Evolutionary conservation across 2,113 vertebrate genomes (phyloP).

Genomic region (Morphnarchus princeps): DNA sequence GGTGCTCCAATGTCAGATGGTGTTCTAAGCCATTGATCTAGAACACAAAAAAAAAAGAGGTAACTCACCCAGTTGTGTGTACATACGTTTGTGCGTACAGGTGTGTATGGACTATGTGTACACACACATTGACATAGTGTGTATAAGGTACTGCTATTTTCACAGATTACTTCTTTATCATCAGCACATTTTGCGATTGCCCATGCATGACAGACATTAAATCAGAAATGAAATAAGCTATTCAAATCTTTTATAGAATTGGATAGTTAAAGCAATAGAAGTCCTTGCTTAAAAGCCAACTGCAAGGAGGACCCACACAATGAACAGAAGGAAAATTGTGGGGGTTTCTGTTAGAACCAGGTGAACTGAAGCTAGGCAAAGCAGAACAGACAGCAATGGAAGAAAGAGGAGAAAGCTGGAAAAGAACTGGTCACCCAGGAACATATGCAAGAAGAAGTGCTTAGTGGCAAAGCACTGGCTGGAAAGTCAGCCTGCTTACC

Average conservation of each 20-base stretch:
- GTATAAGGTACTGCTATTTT: neutral
- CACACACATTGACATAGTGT: fast-evolving
- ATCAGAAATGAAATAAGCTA: neutral
- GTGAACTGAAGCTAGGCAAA: neutral
- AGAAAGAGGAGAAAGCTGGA: neutral
- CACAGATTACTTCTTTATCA: neutral
- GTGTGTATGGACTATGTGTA: neutral
- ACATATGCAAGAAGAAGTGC: neutral
- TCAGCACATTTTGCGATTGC: neutral
- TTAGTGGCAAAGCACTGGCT: neutral
- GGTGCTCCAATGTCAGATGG: neutral
- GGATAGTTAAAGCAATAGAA: neutral
- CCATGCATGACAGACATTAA: neutral
- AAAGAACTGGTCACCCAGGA: neutral
- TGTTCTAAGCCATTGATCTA: neutral
- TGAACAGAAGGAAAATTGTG: neutral
- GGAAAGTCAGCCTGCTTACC: neutral
- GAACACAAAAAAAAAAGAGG: neutral
- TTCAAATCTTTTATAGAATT: neutral
- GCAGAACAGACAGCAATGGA: neutral
- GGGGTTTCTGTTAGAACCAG: neutral
- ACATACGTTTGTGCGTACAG: neutral
- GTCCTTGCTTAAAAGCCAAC: neutral
- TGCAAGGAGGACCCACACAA: neutral
- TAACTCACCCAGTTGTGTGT: neutral